Evolutionary conservation across 2,888 invertebrate species (phyloP).

Genomic region (Agrochola circellaris): DNA sequence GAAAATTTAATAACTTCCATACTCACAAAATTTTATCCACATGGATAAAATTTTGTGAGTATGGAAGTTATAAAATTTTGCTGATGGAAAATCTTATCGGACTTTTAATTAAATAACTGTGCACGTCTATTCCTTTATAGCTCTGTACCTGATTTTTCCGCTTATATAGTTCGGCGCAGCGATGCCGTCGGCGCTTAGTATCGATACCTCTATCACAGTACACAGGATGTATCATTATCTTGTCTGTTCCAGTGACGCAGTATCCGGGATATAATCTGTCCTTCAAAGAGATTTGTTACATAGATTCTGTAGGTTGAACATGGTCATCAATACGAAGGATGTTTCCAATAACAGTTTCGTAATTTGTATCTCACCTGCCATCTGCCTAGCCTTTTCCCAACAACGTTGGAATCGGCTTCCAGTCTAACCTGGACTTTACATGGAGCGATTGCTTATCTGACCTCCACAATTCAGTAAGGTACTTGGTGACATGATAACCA

Average conservation of each 20-base stretch:
- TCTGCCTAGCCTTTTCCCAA: neutral
- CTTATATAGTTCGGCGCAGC: conserved; percentile 51
- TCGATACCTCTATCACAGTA: conserved; percentile 12
- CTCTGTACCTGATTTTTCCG: conserved; percentile 59
- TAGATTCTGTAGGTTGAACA: neutral
- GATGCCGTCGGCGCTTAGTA: conserved; percentile 25
- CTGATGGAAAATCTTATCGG: no score
- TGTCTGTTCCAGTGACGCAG: neutral
- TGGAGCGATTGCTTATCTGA: no score
- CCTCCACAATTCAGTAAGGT: no score
- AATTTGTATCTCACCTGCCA: neutral
- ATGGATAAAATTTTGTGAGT: no score
- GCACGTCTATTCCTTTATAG: conserved; percentile 5
- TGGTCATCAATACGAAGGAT: neutral
- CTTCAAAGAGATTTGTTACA: neutral
- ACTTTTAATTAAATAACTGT: neutral
- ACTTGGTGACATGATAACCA: no score
- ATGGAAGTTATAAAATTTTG: neutral
- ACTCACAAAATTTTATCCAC: no score
- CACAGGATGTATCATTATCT: neutral
- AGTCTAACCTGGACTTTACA: neutral
- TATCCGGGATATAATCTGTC: neutral
- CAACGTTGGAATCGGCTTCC: neutral
- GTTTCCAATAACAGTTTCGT: neutral
- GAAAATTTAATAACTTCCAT: no score